Evolutionary conservation across 2,888 invertebrate species (phyloP), one percentile per base, ranked within the genome.

Genomic region (Isoperla grammatica): DNA sequence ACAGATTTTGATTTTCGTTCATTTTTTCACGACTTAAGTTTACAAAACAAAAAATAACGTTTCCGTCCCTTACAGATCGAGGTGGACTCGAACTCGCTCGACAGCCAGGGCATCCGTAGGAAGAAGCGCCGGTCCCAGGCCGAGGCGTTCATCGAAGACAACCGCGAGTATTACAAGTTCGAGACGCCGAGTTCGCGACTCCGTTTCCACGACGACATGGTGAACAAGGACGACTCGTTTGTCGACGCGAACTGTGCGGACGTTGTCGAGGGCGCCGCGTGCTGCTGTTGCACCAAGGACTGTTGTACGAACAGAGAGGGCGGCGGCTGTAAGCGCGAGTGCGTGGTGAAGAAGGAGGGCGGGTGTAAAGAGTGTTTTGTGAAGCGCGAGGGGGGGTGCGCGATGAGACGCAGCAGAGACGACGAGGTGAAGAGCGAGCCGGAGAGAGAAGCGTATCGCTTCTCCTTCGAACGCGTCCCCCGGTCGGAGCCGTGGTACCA

Each of bases 401-500:
- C 17, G 22, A 29, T 20, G 12, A 55, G 35, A n/a, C 40, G 35
- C 20, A 6, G 13, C 22, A 19, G 29, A 19, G 29, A 19, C 19
- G 19, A 8, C 8, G 12, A 29, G 4, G 20, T 15, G 20, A 13
- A 53, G 8, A 40, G 20, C 13, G 59, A 61, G 42, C 29, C 42
- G 12, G 20, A 45, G 11, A 19, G n/a, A 13, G 70, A 73, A 45
- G 79, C 86, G 48, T 75, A 85, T 66, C 81, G 83, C 70, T 88
- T 86, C 69, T 84, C 87, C 0, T 91, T 91, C 71, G 90, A 91
- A 73, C 80, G 80, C 13, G 78, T 88, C 60, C 90, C 90, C 1
- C 77, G 75, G 37, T 81, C 83, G 19, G 89, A 90, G 70, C 81
- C 87, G 0, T 91, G 91, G 91, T 89, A 84, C 71, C 81, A 84